phyloP scores from a whole-genome alignment of 2,888 invertebrate species.

The Oligia strigilis region DNA sequence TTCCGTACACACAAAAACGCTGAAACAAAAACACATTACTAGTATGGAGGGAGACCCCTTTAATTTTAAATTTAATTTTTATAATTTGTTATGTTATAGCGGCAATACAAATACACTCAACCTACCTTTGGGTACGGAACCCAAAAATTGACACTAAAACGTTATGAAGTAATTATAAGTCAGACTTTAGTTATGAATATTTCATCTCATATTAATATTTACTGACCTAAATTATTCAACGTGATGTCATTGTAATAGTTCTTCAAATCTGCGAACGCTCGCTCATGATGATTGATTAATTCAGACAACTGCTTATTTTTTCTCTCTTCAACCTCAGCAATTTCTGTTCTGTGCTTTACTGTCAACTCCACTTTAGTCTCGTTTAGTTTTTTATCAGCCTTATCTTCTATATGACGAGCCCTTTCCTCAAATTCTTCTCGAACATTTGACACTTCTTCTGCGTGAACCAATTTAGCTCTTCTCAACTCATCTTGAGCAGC shows the following conservation, averaged over 20 bases:
- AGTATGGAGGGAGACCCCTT: too few species aligned
- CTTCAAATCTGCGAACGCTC: conserved; percentile 96
- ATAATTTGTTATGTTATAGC: too few species aligned
- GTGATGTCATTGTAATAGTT: conserved; percentile 99
- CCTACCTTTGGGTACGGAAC: too few species aligned
- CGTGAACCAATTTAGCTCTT: conserved; percentile 93
- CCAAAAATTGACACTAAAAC: too few species aligned
- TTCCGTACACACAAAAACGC: too few species aligned
- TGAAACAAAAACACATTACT: too few species aligned
- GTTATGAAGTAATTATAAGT: too few species aligned
- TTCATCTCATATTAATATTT: background rate
- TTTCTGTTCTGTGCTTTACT: conserved; percentile 94
- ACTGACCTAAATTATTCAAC: conserved; percentile 95
- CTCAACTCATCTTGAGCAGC: conserved; percentile 94
- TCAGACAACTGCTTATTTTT: conserved; percentile 96
- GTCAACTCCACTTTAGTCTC: conserved; percentile 93
- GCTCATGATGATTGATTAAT: conserved; percentile 95
- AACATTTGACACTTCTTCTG: conserved; percentile 93
- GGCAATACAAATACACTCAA: too few species aligned
- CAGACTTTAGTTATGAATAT: too few species aligned
- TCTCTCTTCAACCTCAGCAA: conserved; percentile 97
- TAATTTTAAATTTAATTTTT: too few species aligned
- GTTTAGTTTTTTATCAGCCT: conserved; percentile 93
- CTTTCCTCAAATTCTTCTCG: conserved; percentile 88
- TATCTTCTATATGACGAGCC: conserved; percentile 89